Evolutionary conservation across 2,888 invertebrate genomes (phyloP).

Genomic region (Tetranychus truncatus): DNA sequence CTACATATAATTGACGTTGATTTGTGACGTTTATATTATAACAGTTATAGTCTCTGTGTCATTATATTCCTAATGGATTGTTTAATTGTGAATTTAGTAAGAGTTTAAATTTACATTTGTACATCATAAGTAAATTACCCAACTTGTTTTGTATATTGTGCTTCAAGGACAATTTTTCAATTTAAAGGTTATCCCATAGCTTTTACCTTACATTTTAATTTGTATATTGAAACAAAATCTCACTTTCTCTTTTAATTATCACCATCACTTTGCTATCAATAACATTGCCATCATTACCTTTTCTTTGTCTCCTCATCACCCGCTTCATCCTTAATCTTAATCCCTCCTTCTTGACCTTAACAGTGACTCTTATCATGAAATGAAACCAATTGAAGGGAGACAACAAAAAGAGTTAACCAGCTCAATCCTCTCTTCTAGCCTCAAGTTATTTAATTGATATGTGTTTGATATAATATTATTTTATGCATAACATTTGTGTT

Average conservation of each 20-base stretch:
- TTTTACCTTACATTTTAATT: no score
- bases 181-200: no score
- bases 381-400: not conserved
- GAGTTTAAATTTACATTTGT: no score
- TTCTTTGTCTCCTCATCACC: not conserved
- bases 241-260: no score
- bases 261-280: not conserved
- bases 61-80: no score
- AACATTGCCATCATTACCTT: not conserved
- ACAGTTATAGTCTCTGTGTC: no score
- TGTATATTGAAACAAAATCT: no score
- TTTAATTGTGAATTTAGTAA: no score
- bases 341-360: constrained; percentile 1
- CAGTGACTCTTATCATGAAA: not conserved
- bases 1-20: not conserved
- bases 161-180: no score
- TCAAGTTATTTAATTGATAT: not conserved
- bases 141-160: no score
- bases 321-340: not conserved
- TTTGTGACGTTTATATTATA: not conserved
- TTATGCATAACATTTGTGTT: not conserved
- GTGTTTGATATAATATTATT: not conserved
- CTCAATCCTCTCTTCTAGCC: not conserved
- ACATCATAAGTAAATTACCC: no score
- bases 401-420: not conserved